Percentiles rank a stretch among this genome's conserved stretches.
Conservation (phyloP, 2,113 vertebrate genomes). For the Pterocles burchelli region DNA sequence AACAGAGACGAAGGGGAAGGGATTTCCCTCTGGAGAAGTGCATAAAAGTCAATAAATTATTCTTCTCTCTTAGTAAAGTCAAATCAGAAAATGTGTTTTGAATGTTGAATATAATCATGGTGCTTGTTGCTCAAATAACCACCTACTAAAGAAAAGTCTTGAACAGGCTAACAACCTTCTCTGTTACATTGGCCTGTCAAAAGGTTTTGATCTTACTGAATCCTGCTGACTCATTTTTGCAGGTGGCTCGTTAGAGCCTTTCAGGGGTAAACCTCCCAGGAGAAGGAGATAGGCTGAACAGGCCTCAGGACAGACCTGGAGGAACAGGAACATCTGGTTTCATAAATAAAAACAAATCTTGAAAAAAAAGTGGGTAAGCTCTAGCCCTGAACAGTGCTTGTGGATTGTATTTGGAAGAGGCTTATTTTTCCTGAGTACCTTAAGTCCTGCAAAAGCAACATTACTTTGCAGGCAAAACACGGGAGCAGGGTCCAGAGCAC, state of each 20-base stretch:
- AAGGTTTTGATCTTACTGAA: background rate
- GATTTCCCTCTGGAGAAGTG: background rate
- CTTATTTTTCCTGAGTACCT: background rate
- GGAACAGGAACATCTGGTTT: background rate
- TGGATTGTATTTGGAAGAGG: background rate
- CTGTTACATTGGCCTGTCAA: background rate
- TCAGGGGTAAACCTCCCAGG: background rate
- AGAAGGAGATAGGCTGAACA: background rate
- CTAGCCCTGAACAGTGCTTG: background rate
- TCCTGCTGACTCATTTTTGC: background rate
- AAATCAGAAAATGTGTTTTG: background rate
- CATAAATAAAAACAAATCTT: background rate
- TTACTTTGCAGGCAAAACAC: background rate
- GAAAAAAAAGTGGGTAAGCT: background rate
- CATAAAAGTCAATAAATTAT: background rate
- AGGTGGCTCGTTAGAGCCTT: background rate
- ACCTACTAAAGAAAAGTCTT: background rate
- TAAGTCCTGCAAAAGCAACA: background rate
- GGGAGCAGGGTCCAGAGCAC: background rate
- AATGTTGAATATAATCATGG: background rate
- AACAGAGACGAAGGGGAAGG: background rate
- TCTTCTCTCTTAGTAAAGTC: background rate
- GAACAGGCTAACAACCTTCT: background rate
- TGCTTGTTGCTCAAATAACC: background rate
- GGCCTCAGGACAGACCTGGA: background rate